Evolutionary conservation across 2,888 invertebrate genomes (phyloP), one percentile per base, ranked within the genome.

Genomic region (Iselma pallidipennis): DNA sequence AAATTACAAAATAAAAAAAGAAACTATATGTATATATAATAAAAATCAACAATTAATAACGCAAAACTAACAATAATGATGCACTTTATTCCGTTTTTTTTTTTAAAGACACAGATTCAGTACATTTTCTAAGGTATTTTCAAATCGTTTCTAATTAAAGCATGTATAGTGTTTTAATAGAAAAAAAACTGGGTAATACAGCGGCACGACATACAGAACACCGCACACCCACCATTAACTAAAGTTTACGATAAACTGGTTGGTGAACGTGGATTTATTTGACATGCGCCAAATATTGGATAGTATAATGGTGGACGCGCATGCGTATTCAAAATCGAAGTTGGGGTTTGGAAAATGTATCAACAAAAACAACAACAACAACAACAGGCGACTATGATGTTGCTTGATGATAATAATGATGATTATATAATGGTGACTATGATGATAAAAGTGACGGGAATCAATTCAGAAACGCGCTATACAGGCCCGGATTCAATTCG

Each of bases 271-370:
- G 52, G 42, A 55, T 56, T 65, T 63, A 55, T 64, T 64, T 66
- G 66, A 63, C 33, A 45, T 54, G 50, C 65, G 55, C 33, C 51
- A 1, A 26, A 14, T 21, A 28, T 49, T 49, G 42, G 55, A 58
- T 55, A 57, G 60, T 59, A 76, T 68, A 74, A 76, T 77, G 77
- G 77, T 71, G 74, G 74, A 71, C 71, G 68, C 63, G 71, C 76
- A 60, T 71, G 77, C 78, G 78, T 71, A 50, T 12, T 59, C 55
- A 49, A 21, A 42, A 29, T 51, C 50, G 21, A 48, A n/a, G 31
- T 55, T 42, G 55, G 42, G n/a, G n/a, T n/a, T n/a, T n/a, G n/a
- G n/a, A n/a, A 55, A 55, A 55, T 48, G 29, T 16, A 37, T 37
- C 37, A 33, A 49, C 50, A 54, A 56, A 57, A n/a, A 21, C 42